Conservation (phyloP, 2,113 vertebrate genomes). For the Drymodes brunneopygia region DNA sequence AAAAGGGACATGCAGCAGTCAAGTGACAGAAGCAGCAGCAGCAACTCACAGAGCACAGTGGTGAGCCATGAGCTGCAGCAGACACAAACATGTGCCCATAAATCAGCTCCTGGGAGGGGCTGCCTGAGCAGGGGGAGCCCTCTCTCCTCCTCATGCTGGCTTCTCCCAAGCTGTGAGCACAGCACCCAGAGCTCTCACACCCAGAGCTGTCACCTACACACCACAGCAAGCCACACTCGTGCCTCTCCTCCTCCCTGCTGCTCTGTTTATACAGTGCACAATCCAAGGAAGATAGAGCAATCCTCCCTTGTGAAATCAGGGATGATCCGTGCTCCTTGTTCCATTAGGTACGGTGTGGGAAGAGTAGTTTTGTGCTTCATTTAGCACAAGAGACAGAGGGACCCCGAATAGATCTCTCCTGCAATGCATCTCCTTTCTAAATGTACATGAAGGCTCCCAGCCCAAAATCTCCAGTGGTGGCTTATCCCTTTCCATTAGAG, state of each 20-base stretch:
- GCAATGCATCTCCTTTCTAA: neutral
- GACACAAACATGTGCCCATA: neutral
- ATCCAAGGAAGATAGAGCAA: neutral
- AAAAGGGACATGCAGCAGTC: neutral
- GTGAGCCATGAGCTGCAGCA: neutral
- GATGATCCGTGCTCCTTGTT: neutral
- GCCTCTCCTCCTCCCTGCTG: neutral
- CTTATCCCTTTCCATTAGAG: neutral
- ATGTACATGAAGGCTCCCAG: neutral
- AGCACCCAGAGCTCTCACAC: constrained; percentile 1
- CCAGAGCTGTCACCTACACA: neutral
- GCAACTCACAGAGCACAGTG: neutral
- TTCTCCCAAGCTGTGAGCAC: neutral
- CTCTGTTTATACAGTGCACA: neutral
- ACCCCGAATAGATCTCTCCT: constrained; percentile 29
- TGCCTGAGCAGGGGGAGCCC: neutral
- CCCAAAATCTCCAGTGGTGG: neutral
- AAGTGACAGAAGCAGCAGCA: neutral
- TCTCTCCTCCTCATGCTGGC: neutral
- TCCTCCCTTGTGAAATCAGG: neutral
- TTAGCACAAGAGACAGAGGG: constrained; percentile 45
- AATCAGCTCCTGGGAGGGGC: constrained; percentile 6
- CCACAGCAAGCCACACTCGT: neutral
- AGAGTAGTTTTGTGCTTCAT: constrained; percentile 24
- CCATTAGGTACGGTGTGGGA: neutral